These are phyloP conservation scores for Vulpes ferrilata DNA, from an alignment of 2,113 vertebrate genomes.

Conservation along the genomic window DNA sequence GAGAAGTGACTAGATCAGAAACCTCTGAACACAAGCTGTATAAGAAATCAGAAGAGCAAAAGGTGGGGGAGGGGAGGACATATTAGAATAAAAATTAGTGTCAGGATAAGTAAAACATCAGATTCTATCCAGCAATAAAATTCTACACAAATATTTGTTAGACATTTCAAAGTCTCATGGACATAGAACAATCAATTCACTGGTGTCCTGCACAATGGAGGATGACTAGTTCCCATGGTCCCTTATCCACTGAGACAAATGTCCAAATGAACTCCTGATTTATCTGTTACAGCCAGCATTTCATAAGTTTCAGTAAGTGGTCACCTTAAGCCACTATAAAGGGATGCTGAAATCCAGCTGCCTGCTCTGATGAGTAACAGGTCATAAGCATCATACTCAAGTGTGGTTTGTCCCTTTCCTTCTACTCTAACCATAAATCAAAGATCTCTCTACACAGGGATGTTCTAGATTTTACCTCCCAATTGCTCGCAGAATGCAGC, in stretches of 20 bases:
- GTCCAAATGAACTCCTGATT: not conserved
- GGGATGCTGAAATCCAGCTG: not conserved
- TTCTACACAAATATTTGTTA: not conserved
- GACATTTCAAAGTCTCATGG: not conserved
- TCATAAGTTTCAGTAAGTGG: not conserved
- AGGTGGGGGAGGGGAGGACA: not conserved
- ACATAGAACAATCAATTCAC: not conserved
- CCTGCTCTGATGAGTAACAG: not conserved
- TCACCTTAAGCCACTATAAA: not conserved
- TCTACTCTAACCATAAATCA: not conserved
- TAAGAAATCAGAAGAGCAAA: not conserved
- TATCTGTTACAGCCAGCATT: not conserved
- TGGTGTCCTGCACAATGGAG: not conserved
- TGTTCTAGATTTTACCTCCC: not conserved
- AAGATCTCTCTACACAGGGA: not conserved
- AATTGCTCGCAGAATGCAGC: not conserved
- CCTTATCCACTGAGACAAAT: not conserved
- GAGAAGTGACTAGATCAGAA: slow-evolving; percentile 38
- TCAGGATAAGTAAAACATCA: not conserved
- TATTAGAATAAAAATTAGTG: not conserved
- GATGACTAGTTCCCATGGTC: not conserved
- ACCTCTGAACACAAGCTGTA: not conserved
- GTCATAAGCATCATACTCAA: not conserved
- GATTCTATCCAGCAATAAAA: not conserved
- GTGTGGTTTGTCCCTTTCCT: not conserved